These are phyloP conservation scores for Takifugu ocellatus DNA, from an alignment of 2,797 vertebrate genomes.

Conservation along the genomic window DNA sequence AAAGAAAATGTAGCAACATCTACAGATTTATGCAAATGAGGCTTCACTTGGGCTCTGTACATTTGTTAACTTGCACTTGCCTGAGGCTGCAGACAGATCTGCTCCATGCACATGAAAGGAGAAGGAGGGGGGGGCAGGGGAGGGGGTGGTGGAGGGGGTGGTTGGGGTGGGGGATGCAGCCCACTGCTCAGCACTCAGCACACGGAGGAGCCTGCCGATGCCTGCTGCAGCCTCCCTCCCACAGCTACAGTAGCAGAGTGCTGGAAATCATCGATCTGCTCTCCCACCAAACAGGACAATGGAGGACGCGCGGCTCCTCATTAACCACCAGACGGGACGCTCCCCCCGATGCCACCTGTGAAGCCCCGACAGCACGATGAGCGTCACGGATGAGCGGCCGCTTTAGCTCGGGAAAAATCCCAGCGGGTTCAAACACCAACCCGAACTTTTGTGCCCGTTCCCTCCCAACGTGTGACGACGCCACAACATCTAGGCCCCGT, in stretches of 20 bases:
- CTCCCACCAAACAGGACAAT: slow-evolving; percentile 67
- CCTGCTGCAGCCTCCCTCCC: slow-evolving; percentile 66
- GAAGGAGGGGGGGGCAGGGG: neutral
- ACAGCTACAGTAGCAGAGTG: slow-evolving; percentile 59
- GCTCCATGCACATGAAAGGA: slow-evolving; percentile 68
- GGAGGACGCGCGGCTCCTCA: slow-evolving; percentile 47
- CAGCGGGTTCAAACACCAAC: slow-evolving; percentile 7
- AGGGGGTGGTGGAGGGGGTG: neutral
- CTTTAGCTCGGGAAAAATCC: too few species aligned
- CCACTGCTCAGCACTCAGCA: slow-evolving; percentile 76
- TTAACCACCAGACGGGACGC: slow-evolving; percentile 27
- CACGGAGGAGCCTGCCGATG: slow-evolving; percentile 69
- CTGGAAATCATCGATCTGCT: slow-evolving; percentile 73
- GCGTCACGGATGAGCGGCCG: too few species aligned
- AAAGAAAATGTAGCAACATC: slow-evolving; percentile 69
- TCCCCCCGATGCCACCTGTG: neutral
- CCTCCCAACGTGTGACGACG: neutral
- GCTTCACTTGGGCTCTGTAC: slow-evolving; percentile 71
- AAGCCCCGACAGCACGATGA: neutral
- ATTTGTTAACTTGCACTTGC: slow-evolving; percentile 81
- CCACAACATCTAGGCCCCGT: neutral
- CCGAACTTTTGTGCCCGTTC: slow-evolving; percentile 2
- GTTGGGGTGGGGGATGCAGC: slow-evolving; percentile 29
- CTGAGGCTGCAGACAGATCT: slow-evolving; percentile 77
- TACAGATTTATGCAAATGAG: slow-evolving; percentile 79